Conservation (phyloP, 2,888 invertebrate species). For the Eupithecia dodoneata region DNA sequence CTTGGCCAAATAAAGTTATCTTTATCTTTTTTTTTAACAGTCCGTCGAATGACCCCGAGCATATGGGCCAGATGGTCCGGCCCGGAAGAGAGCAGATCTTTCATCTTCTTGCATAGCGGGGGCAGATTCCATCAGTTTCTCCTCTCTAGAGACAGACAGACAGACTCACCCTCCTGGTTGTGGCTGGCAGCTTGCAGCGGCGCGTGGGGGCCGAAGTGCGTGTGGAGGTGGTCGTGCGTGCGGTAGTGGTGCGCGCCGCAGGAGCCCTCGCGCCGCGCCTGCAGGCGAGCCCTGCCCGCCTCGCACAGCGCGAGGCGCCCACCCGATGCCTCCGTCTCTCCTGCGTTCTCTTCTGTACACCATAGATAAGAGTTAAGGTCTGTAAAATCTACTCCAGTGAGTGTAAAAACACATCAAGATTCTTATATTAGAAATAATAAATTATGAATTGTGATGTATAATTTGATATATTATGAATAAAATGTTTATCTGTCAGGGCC, state of each 20-base stretch:
- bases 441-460: too few species aligned
- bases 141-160: too few species aligned
- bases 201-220: slow-evolving; percentile 85
- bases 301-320: slow-evolving; percentile 68
- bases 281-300: slow-evolving; percentile 64
- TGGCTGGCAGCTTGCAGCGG: slow-evolving; percentile 27
- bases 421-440: too few species aligned
- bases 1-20: too few species aligned
- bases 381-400: neutral
- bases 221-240: slow-evolving; percentile 89
- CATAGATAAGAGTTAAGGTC: neutral
- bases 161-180: slow-evolving; percentile 20
- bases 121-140: too few species aligned
- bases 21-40: neutral
- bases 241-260: slow-evolving; percentile 90
- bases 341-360: neutral
- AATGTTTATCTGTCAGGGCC: too few species aligned
- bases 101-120: too few species aligned
- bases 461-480: too few species aligned
- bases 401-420: neutral
- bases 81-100: too few species aligned
- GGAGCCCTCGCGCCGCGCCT: slow-evolving; percentile 83
- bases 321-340: slow-evolving; percentile 61
- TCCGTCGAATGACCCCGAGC: neutral
- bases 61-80: neutral